Base-by-base conservation (phyloP, 2,113 vertebrate species). In the Oreochromis aureus region DNA sequence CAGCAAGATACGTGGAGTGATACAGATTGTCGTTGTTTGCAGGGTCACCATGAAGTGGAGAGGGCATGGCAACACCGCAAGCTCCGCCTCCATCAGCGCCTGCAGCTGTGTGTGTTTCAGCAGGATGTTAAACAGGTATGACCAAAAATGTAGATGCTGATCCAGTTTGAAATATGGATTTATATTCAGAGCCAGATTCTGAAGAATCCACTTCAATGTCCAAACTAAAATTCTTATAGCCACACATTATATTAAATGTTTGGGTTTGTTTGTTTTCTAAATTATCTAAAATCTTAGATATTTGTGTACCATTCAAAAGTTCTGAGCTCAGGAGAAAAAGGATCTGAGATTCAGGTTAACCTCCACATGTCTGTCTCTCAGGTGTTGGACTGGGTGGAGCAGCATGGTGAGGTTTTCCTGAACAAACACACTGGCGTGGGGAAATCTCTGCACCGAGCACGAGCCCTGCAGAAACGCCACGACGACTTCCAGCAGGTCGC, bases 311-410 rank as follows among this genome's bases (percentile, higher is more conserved):
- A 46, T 46, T 73, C 8, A 73, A 18, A 46, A 46, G 18, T 10
- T 46, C 13, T 44, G 15, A 73, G 41, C 36, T 18, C 13, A 46
- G 22, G 13, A 16, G 39, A 27, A 27, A 71, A 71, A 71, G 16
- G 5, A 39, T 19, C 10, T 39, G 18, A 30, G 32, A 44, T 32
- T 48, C 4, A 73, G 15, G 18, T 69, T 51, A 6, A 80, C 30
- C 36, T 24, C 10, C 80, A 16, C 80, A 48, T 63, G 22, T 81
- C 59, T 59, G 18, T 66, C 24, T 56, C 18, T 27, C 91, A 99
- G 98, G 98, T 99, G 5, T 90, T 99, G 94, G 98, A 99, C 94
- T 99, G 98, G 98, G 98, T 99, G 90, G 98, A 99, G 96, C 99
- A 99, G 90, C 98, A 99, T 0, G 98, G 98, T 0, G 98, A 99